Base-by-base conservation (phyloP, 1,140 invertebrate species). In the Planococcus citri region DNA sequence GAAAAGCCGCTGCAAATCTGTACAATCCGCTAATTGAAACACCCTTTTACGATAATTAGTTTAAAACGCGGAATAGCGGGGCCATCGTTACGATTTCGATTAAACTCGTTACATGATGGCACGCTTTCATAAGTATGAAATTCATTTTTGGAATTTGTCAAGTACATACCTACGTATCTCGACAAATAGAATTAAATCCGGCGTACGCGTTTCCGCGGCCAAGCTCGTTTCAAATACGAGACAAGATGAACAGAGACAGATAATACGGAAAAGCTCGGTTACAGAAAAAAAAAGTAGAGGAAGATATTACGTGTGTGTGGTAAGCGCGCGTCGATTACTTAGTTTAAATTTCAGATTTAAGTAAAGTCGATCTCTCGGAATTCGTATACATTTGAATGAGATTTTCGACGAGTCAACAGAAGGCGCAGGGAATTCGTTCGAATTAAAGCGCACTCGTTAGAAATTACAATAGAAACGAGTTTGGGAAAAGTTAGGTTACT, bases 21-120 rank as follows among this genome's bases (percentile, higher is more conserved):
- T 17, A 51, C 41, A 51, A 51, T 51, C 41, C 12, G 41, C 41
- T 51, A 51, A 51, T 51, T 20, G 41, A 51, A 51, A 17, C 41
- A 51, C 10, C 41, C 41, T 51, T 51, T 51, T 51, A 51, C 41
- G n/a, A 51, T 51, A 51, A 51, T 51, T 51, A 51, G 41, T 51
- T 51, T 51, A 51, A 14, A 51, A 51, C 17, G n/a, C 41, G 17
- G n/a, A 3, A 17, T n/a, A 51, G n/a, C 6, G n/a, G 10, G 41
- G 41, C 17, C 41, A 17, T 17, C 41, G 41, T 20, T 51, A 20
- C 41, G 17, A 51, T 33, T 33, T 17, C 41, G 41, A 17, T 20
- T 14, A 51, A 20, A 2, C n/a, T 4, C n/a, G n/a, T 17, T 17
- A 51, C 41, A 17, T 51, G 17, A 17, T 20, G 41, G n/a, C n/a